phyloP scores from a whole-genome alignment of 30 jellyfish, hydroid and myxozoan genomes.

The Morbakka virulenta region DNA sequence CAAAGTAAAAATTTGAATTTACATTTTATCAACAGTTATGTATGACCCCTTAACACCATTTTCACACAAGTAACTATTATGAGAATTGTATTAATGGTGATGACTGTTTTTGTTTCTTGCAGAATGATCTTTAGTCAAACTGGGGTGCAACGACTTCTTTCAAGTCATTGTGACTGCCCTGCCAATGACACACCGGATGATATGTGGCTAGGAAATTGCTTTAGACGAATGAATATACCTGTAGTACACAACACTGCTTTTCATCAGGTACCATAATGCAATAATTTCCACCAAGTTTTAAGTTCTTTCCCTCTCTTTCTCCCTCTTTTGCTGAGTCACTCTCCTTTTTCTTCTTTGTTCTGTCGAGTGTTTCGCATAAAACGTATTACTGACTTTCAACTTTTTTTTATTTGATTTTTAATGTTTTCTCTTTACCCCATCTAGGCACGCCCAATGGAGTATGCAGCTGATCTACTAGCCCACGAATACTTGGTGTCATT shows the following conservation, averaged over 20 bases:
- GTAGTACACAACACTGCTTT: constrained; percentile 65
- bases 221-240: constrained; percentile 63
- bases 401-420: not conserved
- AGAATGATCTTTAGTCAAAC: constrained; percentile 89
- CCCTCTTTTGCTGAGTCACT: not conserved
- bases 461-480: constrained; percentile 65
- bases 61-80: no score
- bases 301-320: no score
- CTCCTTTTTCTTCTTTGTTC: not conserved
- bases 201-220: constrained; percentile 90
- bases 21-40: no score
- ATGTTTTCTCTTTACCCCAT: constrained; percentile 1
- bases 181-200: constrained; percentile 87
- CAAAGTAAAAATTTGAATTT: no score
- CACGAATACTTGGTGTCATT: constrained; percentile 88
- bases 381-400: not conserved
- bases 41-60: no score
- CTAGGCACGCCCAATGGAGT: constrained; percentile 87
- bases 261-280: constrained; percentile 89
- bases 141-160: constrained; percentile 56
- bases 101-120: no score
- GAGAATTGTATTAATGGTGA: no score
- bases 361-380: not conserved
- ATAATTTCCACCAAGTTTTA: no score
- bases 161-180: constrained; percentile 65